Conservation (phyloP, 2,888 invertebrate genomes). For the Tetramorium bicarinatum region DNA sequence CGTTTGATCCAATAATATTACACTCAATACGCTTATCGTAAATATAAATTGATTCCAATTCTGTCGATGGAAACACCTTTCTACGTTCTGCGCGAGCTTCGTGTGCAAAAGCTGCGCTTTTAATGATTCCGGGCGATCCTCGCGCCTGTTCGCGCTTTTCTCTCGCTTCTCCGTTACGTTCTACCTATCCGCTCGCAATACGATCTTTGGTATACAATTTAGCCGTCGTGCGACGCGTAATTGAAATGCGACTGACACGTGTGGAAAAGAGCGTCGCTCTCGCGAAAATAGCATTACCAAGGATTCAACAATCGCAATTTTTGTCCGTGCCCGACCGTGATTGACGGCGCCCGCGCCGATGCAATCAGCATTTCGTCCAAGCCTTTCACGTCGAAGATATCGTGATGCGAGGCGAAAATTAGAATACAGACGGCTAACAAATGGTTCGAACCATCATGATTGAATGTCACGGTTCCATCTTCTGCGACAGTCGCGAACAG, state of each 20-base stretch:
- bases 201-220: constrained; percentile 50
- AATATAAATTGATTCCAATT: constrained; percentile 20
- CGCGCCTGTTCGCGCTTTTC: constrained; percentile 6
- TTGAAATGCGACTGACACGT: constrained; percentile 66
- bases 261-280: constrained; percentile 51
- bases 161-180: constrained; percentile 29
- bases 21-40: background rate
- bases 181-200: constrained; percentile 42
- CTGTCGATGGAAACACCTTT: constrained; percentile 3
- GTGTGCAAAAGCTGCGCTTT: constrained; percentile 13
- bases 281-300: constrained; percentile 78
- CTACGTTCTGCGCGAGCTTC: background rate
- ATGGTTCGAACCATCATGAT: constrained; percentile 59
- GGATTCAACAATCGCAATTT: constrained; percentile 79
- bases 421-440: constrained; percentile 50
- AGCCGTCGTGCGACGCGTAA: constrained; percentile 59
- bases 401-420: constrained; percentile 51
- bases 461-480: constrained; percentile 43
- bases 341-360: constrained; percentile 65
- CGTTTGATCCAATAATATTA: background rate
- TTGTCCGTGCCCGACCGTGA: constrained; percentile 61
- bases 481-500: background rate
- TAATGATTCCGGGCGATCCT: constrained; percentile 31
- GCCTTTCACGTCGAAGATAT: constrained; percentile 61
- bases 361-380: constrained; percentile 58